Conservation (phyloP, 1,140 invertebrate species). For the Nasonia vitripennis region DNA sequence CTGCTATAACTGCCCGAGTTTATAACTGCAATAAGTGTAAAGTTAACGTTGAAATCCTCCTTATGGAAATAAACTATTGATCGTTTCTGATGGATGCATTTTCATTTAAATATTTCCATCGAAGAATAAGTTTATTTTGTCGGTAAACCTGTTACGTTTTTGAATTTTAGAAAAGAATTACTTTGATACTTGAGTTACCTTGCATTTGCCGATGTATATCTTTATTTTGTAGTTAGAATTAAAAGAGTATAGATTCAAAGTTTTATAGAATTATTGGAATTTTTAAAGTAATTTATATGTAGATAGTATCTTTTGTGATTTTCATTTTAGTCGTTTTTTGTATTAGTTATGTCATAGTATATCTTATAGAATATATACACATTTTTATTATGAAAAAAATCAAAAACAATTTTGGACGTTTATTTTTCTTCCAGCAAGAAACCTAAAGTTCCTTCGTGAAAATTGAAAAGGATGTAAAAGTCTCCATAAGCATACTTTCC, state of each 20-base stretch:
- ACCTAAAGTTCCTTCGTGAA: neutral
- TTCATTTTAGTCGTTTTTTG: neutral
- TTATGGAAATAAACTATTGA: constrained; percentile 50
- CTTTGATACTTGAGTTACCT: no score
- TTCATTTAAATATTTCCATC: neutral
- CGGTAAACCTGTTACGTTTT: neutral
- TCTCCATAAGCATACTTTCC: constrained; percentile 9
- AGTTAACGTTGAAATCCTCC: neutral
- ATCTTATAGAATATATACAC: neutral
- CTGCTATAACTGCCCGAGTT: no score
- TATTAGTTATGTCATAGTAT: neutral
- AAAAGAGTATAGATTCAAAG: neutral
- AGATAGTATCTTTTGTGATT: neutral
- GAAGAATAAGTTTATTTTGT: neutral
- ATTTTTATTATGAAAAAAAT: neutral
- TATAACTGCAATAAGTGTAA: neutral
- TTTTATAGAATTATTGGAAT: neutral
- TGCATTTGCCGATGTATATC: no score
- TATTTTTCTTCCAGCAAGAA: neutral
- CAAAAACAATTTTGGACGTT: neutral
- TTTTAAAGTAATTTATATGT: neutral
- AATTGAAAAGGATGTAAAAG: constrained; percentile 9
- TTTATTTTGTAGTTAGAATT: neutral
- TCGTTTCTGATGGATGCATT: neutral
- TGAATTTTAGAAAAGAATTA: neutral